Evolutionary conservation across 64 coral and sea anemone genomes (phyloP).

Genomic region (Astreopora myriophthalma): DNA sequence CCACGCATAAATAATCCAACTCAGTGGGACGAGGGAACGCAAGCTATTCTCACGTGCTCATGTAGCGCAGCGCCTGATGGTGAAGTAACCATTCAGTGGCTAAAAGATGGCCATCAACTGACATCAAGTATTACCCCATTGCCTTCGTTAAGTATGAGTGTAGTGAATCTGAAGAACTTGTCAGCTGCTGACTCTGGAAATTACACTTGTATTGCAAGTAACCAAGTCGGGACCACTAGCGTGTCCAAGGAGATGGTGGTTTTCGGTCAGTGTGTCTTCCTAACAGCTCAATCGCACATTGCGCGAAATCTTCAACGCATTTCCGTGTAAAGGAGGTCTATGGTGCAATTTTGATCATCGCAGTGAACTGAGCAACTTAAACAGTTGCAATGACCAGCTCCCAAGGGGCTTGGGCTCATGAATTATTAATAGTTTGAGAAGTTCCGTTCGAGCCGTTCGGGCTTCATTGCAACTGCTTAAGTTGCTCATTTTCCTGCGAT

Average conservation of each 20-base stretch:
- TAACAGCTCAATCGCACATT: no score
- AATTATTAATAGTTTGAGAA: no score
- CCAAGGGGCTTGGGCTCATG: no score
- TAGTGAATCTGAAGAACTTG: not conserved
- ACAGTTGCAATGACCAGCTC: no score
- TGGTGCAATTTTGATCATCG: no score
- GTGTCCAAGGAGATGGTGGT: slow-evolving; percentile 56
- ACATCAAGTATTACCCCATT: not conserved
- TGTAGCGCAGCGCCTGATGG: not conserved
- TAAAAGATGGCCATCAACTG: slow-evolving; percentile 20
- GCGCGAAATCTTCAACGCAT: no score
- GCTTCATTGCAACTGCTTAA: no score
- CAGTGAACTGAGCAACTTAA: no score
- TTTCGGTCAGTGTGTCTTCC: slow-evolving; percentile 61
- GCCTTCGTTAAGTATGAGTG: not conserved
- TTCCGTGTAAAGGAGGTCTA: no score
- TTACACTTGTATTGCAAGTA: slow-evolving; percentile 81
- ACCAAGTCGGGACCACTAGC: slow-evolving; percentile 55
- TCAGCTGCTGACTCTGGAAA: slow-evolving; percentile 43
- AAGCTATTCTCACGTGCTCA: not conserved
- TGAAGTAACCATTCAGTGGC: slow-evolving; percentile 12
- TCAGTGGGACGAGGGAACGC: not conserved
- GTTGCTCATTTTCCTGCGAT: no score
- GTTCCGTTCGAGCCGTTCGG: no score
- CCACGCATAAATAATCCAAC: not conserved